Percentiles rank a stretch among this genome's conserved stretches.
phyloP scores from a whole-genome alignment of 2,888 invertebrate species.

The Scaeva pyrastri region DNA sequence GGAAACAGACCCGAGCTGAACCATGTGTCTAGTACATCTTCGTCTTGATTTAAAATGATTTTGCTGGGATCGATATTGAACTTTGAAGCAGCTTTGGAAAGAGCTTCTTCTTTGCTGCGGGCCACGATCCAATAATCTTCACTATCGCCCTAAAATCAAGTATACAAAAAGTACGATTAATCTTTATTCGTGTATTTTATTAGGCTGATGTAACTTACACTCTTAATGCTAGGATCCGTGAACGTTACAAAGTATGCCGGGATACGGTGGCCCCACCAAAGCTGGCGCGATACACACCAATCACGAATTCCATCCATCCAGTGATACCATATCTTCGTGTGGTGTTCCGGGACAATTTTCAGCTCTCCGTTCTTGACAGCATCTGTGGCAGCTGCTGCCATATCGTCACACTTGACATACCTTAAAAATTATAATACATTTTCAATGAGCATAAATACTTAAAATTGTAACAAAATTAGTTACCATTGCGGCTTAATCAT shows the following conservation, averaged over 20 bases:
- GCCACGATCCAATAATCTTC: conserved; percentile 92
- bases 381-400: conserved; percentile 94
- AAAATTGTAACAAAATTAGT: no score
- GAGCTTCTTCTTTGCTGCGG: conserved; percentile 89
- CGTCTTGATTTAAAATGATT: conserved; percentile 90
- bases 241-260: conserved; percentile 94
- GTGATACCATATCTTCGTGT: conserved; percentile 96
- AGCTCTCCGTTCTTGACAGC: conserved; percentile 92
- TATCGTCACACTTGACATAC: conserved; percentile 94
- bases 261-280: conserved; percentile 99
- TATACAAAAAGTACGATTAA: no score
- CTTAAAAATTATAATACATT: conserved; percentile 81
- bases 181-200: no score
- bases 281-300: conserved; percentile 99
- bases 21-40: conserved; percentile 99
- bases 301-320: conserved; percentile 99
- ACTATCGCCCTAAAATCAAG: conserved; percentile 83
- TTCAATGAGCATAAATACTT: no score
- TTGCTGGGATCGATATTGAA: conserved; percentile 86
- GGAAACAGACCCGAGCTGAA: conserved; percentile 98
- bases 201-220: conserved; percentile 79
- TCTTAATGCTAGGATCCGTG: conserved; percentile 83
- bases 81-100: conserved; percentile 90
- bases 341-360: conserved; percentile 95
- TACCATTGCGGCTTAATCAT: conserved; percentile 98